Evolutionary conservation across 2,888 invertebrate genomes (phyloP).

Genomic region (Harpalus rubripes): DNA sequence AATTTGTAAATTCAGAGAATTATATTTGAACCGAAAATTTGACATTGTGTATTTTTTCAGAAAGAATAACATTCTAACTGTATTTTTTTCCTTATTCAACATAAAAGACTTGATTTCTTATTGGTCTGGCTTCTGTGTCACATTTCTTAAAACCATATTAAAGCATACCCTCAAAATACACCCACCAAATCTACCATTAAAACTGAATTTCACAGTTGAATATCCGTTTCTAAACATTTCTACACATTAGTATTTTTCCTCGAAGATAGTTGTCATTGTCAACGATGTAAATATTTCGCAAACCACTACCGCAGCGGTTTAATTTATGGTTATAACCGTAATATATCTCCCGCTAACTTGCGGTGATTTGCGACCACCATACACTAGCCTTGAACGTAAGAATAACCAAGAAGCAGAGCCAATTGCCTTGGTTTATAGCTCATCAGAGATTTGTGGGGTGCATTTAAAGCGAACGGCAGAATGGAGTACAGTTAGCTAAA

Average conservation of each 20-base stretch:
- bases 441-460: slow-evolving; percentile 31
- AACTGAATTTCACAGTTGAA: background rate
- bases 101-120: no score
- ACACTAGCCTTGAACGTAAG: background rate
- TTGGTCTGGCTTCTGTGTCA: background rate
- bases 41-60: no score
- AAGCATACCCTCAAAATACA: background rate
- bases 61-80: background rate
- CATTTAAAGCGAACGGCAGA: slow-evolving; percentile 9
- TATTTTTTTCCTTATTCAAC: background rate
- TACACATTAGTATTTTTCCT: background rate
- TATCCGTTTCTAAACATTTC: background rate
- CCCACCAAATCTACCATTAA: background rate
- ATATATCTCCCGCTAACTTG: slow-evolving; percentile 49
- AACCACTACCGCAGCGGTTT: slow-evolving; percentile 38
- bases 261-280: background rate
- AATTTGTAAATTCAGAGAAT: no score
- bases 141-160: background rate
- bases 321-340: slow-evolving; percentile 58
- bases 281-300: slow-evolving; percentile 18
- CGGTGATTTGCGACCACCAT: slow-evolving; percentile 51
- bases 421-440: slow-evolving; percentile 20
- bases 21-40: no score
- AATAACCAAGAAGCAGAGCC: background rate
- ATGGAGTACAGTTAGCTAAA: slow-evolving; percentile 23